Evolutionary conservation across 2,888 invertebrate species (phyloP).

Genomic region (Sialis fuliginosa): DNA sequence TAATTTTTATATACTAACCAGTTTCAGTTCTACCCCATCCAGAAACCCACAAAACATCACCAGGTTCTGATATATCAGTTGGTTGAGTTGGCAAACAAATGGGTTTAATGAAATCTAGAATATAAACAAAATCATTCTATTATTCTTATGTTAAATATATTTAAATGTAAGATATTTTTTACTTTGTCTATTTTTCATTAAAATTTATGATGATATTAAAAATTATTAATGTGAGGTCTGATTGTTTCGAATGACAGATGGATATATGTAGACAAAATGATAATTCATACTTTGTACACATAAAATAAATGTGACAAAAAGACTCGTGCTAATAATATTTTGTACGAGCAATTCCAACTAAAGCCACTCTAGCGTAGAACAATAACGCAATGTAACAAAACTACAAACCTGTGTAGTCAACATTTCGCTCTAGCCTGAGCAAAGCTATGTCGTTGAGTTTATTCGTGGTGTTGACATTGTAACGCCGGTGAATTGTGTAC

Average conservation of each 20-base stretch:
- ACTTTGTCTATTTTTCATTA: too few species aligned
- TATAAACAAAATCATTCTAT: neutral
- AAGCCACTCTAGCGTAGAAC: too few species aligned
- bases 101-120: constrained; percentile 13
- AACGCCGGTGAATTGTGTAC: constrained; percentile 25
- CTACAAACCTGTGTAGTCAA: constrained; percentile 30
- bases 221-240: too few species aligned
- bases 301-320: neutral
- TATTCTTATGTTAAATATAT: too few species aligned
- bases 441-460: constrained; percentile 57
- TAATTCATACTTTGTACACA: neutral
- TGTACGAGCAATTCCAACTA: too few species aligned
- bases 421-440: constrained; percentile 35
- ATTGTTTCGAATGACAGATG: too few species aligned
- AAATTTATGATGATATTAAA: too few species aligned
- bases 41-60: constrained; percentile 18
- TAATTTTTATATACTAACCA: neutral
- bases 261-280: neutral
- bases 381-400: neutral
- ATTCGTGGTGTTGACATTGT: constrained; percentile 16
- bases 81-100: constrained; percentile 18
- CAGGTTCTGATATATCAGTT: constrained; percentile 15
- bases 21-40: constrained; percentile 22
- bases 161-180: too few species aligned
- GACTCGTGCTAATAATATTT: neutral